phyloP scores from a whole-genome alignment of 1,140 invertebrate genomes.

The Papilio machaon region DNA sequence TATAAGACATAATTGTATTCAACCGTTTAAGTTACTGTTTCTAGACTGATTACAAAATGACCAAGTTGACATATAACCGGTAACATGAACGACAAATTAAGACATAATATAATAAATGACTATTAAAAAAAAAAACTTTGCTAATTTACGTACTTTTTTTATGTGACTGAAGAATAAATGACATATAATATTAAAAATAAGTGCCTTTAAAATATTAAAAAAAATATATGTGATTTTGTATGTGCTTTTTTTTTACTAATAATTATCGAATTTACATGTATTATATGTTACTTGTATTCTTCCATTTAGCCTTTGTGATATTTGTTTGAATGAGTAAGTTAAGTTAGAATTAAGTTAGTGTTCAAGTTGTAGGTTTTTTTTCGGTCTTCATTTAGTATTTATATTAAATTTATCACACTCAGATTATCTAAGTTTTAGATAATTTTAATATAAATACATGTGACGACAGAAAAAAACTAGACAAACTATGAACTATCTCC shows the following conservation, averaged over 20 bases:
- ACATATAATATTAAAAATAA: slow-evolving; percentile 29
- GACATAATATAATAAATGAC: neutral
- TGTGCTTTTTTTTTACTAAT: slow-evolving; percentile 32
- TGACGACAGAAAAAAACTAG: neutral
- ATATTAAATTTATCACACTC: neutral
- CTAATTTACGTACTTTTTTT: neutral
- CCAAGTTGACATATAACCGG: neutral
- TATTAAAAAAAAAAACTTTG: neutral
- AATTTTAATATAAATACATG: neutral
- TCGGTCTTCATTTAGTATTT: neutral
- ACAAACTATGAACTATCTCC: slow-evolving; percentile 23
- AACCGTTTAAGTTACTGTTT: too few species aligned
- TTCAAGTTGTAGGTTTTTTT: slow-evolving; percentile 6
- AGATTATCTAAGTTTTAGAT: too few species aligned
- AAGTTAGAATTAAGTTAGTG: slow-evolving; percentile 23
- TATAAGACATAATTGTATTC: too few species aligned
- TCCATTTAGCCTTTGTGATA: slow-evolving; percentile 53
- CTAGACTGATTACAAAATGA: neutral
- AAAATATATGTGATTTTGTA: slow-evolving; percentile 36
- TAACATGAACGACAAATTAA: neutral
- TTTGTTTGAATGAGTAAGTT: slow-evolving; percentile 46
- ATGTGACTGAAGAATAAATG: slow-evolving; percentile 8
- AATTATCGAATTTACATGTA: slow-evolving; percentile 40
- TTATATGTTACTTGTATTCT: slow-evolving; percentile 41
- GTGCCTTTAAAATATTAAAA: slow-evolving; percentile 33